Evolutionary conservation across 1,140 invertebrate species (phyloP), one percentile per base, ranked within the genome.

Genomic region (Drosophila orena): DNA sequence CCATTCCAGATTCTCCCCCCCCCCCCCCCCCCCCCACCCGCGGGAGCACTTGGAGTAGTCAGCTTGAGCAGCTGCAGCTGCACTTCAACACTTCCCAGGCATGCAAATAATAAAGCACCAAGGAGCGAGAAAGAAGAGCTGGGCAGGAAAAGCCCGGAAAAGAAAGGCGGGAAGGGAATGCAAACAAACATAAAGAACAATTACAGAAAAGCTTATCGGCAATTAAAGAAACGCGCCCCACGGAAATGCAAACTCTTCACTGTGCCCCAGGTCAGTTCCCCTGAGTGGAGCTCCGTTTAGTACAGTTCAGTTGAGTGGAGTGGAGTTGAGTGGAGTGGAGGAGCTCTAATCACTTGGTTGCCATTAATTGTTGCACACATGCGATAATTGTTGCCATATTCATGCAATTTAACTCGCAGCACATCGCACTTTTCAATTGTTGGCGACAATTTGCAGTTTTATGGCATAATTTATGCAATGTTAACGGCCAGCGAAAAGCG

Each of bases 111-210:
- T 61, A 74, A 62, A 62, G 70, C 62, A 37, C 69, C 40, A 35
- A 56, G 43, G 44, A 54, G 22, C 30, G 27, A 54, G 17, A 35
- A 14, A 22, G 20, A 17, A n/a, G 58, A 12, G 17, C 20, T 24
- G 12, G 40, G 20, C 57, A 15, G 20, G 58, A 10, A 14, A 20
- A 27, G 10, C 10, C 11, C 22, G 11, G 30, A 34, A 50, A 40
- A 14, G 24, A 40, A 38, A 8, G 17, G 34, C 8, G 30, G 40
- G 50, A 35, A 12, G 34, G 47, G 43, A 79, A 64, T 49, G 59
- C 69, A 85, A 79, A 76, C 77, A 83, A 84, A 80, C 70, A 83
- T 60, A 71, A 70, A 70, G 53, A 71, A 71, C 69, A 72, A 72
- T 70, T 70, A 70, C 66, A 30, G 50, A 47, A 47, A 57, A 70